Evolutionary conservation across 2,797 vertebrate genomes (phyloP).

Genomic region (Gila robusta): DNA sequence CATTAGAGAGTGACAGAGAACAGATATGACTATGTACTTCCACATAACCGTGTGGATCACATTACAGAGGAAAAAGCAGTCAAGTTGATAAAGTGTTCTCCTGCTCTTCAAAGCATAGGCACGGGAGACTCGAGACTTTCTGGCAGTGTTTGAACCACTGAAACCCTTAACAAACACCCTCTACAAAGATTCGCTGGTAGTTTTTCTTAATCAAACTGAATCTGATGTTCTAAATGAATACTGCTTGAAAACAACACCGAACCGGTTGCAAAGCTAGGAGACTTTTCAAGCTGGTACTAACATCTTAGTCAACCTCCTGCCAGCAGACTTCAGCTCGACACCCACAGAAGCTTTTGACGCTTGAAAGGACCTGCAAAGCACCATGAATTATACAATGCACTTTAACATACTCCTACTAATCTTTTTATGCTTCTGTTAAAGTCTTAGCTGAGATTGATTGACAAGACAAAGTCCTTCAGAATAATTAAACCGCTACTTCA

Average conservation of each 20-base stretch:
- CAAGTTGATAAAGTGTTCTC: constrained; percentile 22
- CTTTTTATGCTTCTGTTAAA: constrained; percentile 36
- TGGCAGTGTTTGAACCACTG: constrained; percentile 1
- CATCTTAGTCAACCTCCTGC: constrained; percentile 25
- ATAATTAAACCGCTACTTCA: constrained; percentile 40
- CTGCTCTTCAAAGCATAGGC: constrained; percentile 26
- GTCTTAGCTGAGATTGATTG: constrained; percentile 16
- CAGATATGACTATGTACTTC: constrained; percentile 46
- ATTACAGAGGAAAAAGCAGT: constrained; percentile 38
- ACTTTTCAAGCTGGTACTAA: background rate
- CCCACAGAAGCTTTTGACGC: constrained; percentile 23
- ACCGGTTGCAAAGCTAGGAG: background rate
- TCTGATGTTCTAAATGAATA: constrained; percentile 11
- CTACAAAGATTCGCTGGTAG: background rate
- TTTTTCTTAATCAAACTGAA: background rate
- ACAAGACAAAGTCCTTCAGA: constrained; percentile 33
- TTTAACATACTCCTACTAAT: constrained; percentile 21
- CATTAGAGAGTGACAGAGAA: constrained; percentile 51
- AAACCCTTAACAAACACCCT: background rate
- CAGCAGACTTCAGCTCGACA: constrained; percentile 7
- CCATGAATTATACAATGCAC: constrained; percentile 27
- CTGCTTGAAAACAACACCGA: constrained; percentile 3
- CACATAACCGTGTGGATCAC: constrained; percentile 48
- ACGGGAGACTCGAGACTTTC: background rate
- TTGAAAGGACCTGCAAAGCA: constrained; percentile 28